A percentile compares a stretch with the other conserved stretches of the same genome.
Conservation (phyloP, 2,797 vertebrate species). For the Odontamblyopus lacepedii region DNA sequence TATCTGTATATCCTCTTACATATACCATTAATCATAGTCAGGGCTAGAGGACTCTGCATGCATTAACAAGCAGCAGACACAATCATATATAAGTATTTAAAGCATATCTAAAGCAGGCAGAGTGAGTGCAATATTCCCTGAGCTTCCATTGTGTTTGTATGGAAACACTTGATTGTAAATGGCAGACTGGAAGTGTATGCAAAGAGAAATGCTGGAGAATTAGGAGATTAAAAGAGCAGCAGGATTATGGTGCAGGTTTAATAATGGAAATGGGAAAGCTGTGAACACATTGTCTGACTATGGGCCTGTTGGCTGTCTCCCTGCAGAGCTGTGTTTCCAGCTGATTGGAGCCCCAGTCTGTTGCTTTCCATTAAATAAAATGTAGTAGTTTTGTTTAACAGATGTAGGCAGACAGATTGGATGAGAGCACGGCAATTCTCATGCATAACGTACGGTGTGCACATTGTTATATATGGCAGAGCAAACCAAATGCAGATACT, state of each 20-base stretch:
- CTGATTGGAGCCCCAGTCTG: constrained; percentile 56
- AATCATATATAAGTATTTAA: constrained; percentile 10
- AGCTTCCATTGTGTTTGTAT: constrained; percentile 33
- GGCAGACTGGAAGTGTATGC: constrained; percentile 40
- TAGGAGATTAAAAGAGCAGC: constrained; percentile 78
- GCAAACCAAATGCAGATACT: no score
- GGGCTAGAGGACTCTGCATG: constrained; percentile 15
- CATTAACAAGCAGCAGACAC: constrained; percentile 17
- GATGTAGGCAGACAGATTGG: constrained; percentile 15
- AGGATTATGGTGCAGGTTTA: constrained; percentile 78
- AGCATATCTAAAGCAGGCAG: constrained; percentile 22
- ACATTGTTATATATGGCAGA: not conserved
- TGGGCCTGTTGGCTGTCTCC: constrained; percentile 44
- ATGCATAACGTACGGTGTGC: not conserved
- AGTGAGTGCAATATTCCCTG: constrained; percentile 25
- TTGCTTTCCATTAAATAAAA: constrained; percentile 48
- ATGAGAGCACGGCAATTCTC: not conserved
- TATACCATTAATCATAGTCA: constrained; percentile 34
- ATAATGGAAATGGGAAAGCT: constrained; percentile 78
- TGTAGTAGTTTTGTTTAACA: constrained; percentile 43
- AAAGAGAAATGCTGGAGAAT: constrained; percentile 63
- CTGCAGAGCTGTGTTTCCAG: constrained; percentile 53
- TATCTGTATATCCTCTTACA: constrained; percentile 49
- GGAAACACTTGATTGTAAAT: constrained; percentile 48
- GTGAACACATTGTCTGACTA: constrained; percentile 57